A percentile compares a stretch with the other conserved stretches of the same genome.
These are phyloP conservation scores for Sebastes melanostomus DNA, from an alignment of 2,797 vertebrate genomes.

Conservation along the genomic window DNA sequence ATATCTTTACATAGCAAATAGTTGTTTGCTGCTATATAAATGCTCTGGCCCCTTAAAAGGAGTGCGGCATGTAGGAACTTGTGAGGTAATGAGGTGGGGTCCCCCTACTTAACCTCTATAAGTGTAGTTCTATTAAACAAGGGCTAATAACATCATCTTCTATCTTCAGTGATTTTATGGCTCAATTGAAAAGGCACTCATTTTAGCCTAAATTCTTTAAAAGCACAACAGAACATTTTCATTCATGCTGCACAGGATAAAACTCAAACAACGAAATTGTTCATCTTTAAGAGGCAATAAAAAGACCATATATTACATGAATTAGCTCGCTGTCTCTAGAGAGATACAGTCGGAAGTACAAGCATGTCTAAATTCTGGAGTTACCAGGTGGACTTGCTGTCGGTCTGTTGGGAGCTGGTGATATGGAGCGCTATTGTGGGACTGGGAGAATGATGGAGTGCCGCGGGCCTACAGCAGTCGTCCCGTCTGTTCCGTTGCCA, in stretches of 20 bases:
- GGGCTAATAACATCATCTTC: background rate
- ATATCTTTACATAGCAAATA: too few relatives aligned
- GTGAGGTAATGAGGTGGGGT: background rate
- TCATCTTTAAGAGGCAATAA: constrained; percentile 8
- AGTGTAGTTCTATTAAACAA: background rate
- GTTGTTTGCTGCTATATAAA: too few relatives aligned
- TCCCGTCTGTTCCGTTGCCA: constrained; percentile 79
- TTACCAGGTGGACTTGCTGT: constrained; percentile 53
- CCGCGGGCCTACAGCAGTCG: constrained; percentile 75
- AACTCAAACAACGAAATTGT: background rate
- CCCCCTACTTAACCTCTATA: background rate
- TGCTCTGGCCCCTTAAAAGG: background rate
- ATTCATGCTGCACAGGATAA: background rate
- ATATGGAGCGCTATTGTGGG: constrained; percentile 58
- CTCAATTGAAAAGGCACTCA: background rate
- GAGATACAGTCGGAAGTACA: constrained; percentile 13
- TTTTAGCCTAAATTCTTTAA: background rate
- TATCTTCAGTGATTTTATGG: background rate
- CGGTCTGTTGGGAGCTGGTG: constrained; percentile 54
- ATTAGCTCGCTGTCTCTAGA: constrained; percentile 14
- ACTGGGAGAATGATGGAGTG: constrained; percentile 83
- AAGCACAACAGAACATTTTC: background rate
- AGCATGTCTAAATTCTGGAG: constrained; percentile 28
- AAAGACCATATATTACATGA: background rate
- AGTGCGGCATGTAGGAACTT: background rate